A percentile compares a stretch with the other conserved stretches of the same genome.
Conservation (phyloP, 23 tunicate genomes). For the Trididemnum nubilum region DNA sequence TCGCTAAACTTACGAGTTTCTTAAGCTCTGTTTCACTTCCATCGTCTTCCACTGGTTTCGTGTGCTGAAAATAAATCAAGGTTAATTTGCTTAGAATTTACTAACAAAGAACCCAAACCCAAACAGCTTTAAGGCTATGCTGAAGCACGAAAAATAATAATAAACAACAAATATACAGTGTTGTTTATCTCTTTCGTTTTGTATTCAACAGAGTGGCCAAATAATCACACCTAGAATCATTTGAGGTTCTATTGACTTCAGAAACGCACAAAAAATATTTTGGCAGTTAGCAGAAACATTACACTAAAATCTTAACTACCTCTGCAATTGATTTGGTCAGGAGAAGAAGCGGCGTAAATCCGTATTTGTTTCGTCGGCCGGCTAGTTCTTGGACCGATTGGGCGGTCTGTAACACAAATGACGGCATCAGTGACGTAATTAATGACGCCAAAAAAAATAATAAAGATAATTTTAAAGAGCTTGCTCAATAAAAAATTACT, state of each 20-base stretch:
- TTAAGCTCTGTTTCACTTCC: conserved; percentile 32
- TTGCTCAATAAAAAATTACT: too few relatives aligned
- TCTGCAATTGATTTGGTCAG: conserved; percentile 90
- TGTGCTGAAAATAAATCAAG: conserved; percentile 43
- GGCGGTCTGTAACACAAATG: conserved; percentile 35
- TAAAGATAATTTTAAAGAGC: too few relatives aligned
- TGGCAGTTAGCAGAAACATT: not conserved
- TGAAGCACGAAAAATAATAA: too few relatives aligned
- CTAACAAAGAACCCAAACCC: too few relatives aligned
- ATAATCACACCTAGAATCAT: too few relatives aligned
- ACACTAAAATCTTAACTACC: conserved; percentile 3
- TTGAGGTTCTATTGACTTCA: too few relatives aligned
- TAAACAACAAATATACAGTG: too few relatives aligned
- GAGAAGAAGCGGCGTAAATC: conserved; percentile 87
- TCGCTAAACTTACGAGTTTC: conserved; percentile 41
- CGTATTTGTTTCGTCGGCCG: conserved; percentile 70
- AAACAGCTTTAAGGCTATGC: too few relatives aligned
- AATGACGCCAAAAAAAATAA: too few relatives aligned
- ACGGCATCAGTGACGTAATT: not conserved
- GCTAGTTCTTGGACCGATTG: conserved; percentile 79
- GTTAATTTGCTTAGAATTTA: too few relatives aligned
- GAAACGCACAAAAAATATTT: not conserved
- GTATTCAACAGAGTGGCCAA: too few relatives aligned
- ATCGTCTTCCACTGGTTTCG: conserved; percentile 29
- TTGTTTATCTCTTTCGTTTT: too few relatives aligned